phyloP scores from a whole-genome alignment of 1,140 invertebrate genomes.

The Whitmania pigra region DNA sequence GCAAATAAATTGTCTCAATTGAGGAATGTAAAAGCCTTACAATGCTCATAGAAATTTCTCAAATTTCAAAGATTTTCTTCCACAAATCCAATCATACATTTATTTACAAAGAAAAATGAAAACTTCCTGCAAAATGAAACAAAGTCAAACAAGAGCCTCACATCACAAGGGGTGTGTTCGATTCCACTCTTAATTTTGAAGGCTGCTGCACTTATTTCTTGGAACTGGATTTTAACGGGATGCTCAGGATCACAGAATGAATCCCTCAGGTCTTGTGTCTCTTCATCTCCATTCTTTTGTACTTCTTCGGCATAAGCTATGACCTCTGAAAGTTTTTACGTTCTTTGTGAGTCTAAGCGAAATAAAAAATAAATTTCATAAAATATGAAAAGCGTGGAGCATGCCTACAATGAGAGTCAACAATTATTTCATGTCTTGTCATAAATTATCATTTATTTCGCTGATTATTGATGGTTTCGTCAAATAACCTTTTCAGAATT shows the following conservation, averaged over 20 bases:
- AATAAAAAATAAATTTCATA: too few relatives aligned
- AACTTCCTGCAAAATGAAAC: not conserved
- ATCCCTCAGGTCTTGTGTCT: slow-evolving; percentile 44
- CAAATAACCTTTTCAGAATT: too few relatives aligned
- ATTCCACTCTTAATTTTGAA: slow-evolving; percentile 74
- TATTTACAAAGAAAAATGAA: not conserved
- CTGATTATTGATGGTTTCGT: too few relatives aligned
- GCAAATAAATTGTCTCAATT: not conserved
- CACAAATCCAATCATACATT: not conserved
- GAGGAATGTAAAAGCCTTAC: too few relatives aligned
- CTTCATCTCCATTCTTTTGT: slow-evolving; percentile 9
- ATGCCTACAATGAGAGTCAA: too few relatives aligned
- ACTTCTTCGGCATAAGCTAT: not conserved
- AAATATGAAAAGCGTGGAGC: too few relatives aligned
- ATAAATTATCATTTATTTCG: too few relatives aligned
- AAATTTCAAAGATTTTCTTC: not conserved
- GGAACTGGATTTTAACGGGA: slow-evolving; percentile 62
- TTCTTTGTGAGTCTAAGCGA: too few relatives aligned
- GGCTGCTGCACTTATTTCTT: slow-evolving; percentile 76
- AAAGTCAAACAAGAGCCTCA: slow-evolving; percentile 43
- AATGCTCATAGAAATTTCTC: too few relatives aligned
- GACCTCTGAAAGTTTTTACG: not conserved
- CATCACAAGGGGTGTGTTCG: slow-evolving; percentile 67
- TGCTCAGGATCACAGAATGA: slow-evolving; percentile 63
- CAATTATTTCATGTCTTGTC: too few relatives aligned